Evolutionary conservation across 2,888 invertebrate species (phyloP), one percentile per base, ranked within the genome.

Genomic region (Parapristionchus giblindavisi): DNA sequence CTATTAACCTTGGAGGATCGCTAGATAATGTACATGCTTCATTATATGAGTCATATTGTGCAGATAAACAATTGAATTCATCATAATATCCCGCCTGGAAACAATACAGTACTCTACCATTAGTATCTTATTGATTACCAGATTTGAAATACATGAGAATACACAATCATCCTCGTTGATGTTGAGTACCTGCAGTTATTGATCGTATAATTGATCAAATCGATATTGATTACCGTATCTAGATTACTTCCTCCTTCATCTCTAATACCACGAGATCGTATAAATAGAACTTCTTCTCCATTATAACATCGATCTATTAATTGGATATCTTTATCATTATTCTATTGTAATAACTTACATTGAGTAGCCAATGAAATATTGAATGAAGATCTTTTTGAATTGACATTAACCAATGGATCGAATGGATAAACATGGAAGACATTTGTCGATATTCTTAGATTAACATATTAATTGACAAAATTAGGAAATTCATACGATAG

Each of bases 101-200:
- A 27, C 3, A 63, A 14, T 48, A 48, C 48, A 21, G 38, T 36
- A 14, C 6, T 8, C 34, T 8, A 36, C 14, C 14, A 29, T 51
- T 1, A 24, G 6, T 54, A 6, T 6, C 8, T 54, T 14, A n/a
- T 24, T 8, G 5, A 36, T 5, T 34, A 60, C 72, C 60, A 72
- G 27, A 48, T 72, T 72, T 1, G 58, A 40, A 3, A 72, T n/a
- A 27, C 72, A 72, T 11, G 72, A 58, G 43, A 72, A 60, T 27
- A 60, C 36, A 38, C 72, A 72, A 27, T 72, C 72, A 60, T 72
- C 72, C 17, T 72, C 72, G n/a, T 60, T 72, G 72, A 72, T 60
- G 29, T 72, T 58, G n/a, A 72, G 43, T 4, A 72, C 70, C 70
- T 70, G 54, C 0, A 38, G 1, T 2, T 17, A 32, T 3, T 38